Evolutionary conservation across 2,888 invertebrate genomes (phyloP).

Genomic region (Agrotis exclamationis): DNA sequence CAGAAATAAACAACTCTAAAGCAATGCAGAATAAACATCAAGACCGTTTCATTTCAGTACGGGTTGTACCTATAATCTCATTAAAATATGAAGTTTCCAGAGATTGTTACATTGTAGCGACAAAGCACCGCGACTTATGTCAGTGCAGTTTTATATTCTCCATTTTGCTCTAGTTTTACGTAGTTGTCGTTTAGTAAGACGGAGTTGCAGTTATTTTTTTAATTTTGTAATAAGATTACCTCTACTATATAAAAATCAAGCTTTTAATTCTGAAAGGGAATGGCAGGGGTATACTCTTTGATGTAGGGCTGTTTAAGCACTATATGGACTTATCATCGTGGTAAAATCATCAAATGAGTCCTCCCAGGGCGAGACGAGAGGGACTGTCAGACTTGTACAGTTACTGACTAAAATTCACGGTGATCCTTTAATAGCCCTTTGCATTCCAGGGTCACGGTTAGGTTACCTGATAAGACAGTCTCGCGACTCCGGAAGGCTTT

Average conservation of each 20-base stretch:
- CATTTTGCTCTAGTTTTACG: constrained; percentile 1
- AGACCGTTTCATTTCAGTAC: constrained; percentile 18
- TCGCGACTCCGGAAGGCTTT: too few species aligned
- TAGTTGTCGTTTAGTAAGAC: constrained; percentile 1
- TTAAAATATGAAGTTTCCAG: constrained; percentile 22
- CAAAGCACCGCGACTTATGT: not conserved
- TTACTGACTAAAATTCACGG: too few species aligned
- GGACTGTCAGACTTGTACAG: too few species aligned
- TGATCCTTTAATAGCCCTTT: too few species aligned
- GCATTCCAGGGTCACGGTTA: too few species aligned
- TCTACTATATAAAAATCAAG: not conserved
- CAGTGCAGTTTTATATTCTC: not conserved
- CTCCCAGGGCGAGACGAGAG: too few species aligned
- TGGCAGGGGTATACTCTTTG: not conserved
- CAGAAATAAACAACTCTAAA: not conserved
- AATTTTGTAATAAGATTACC: not conserved
- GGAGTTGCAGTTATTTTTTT: constrained; percentile 15
- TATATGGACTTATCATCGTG: too few species aligned
- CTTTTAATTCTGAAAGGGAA: not conserved
- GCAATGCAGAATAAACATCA: not conserved
- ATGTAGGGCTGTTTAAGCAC: too few species aligned
- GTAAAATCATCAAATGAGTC: too few species aligned
- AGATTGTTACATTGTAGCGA: constrained; percentile 5
- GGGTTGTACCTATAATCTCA: constrained; percentile 28
- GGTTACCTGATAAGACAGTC: too few species aligned